phyloP scores from a whole-genome alignment of 2,113 vertebrate genomes.

The Bujurquina vittata region DNA sequence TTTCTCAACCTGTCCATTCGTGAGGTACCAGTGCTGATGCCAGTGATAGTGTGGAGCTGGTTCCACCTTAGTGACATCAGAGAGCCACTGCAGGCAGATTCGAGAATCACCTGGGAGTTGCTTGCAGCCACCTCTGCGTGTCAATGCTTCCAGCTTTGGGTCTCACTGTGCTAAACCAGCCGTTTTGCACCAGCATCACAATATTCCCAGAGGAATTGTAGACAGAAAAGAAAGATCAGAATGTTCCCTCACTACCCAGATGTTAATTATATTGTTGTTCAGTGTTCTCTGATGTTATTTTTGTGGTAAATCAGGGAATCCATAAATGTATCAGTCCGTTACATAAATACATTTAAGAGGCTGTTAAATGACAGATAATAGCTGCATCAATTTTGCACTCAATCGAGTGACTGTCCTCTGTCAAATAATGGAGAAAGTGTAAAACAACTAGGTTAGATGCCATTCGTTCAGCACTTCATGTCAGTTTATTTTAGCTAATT shows the following conservation, averaged over 20 bases:
- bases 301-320: background rate
- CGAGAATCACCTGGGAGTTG: background rate
- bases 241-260: background rate
- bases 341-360: too few relatives aligned
- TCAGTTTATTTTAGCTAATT: background rate
- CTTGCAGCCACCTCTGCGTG: background rate
- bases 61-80: background rate
- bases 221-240: background rate
- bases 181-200: background rate
- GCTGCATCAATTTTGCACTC: too few relatives aligned
- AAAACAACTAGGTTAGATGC: background rate
- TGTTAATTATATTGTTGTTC: background rate
- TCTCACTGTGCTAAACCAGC: background rate
- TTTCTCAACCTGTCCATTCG: background rate
- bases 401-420: background rate
- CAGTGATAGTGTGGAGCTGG: background rate
- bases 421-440: background rate
- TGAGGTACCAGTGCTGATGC: background rate
- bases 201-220: background rate
- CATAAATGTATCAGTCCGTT: background rate
- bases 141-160: background rate
- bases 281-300: background rate
- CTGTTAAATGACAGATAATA: too few relatives aligned
- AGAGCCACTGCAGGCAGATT: background rate
- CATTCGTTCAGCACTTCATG: background rate